Evolutionary conservation across 2,797 vertebrate genomes (phyloP), one percentile per base, ranked within the genome.

Genomic region (Bucorvus abyssinicus): DNA sequence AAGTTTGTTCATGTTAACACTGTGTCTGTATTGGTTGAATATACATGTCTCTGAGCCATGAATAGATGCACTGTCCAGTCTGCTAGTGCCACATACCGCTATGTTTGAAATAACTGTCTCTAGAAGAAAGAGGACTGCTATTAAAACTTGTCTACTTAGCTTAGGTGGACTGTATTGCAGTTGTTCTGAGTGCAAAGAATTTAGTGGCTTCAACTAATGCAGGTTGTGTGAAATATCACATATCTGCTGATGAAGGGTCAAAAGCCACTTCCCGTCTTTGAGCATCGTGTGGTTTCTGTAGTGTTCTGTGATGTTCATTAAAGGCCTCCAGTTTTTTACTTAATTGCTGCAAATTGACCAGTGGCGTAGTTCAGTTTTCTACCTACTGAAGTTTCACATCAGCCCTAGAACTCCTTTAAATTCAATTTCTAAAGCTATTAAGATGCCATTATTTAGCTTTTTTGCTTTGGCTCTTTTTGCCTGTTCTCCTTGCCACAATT

Each of bases 11-110:
- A 7, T 73, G 70, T 84, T 38, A 65, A 61, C 9, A 2, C 18
- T 11, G 0, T 30, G 20, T 36, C 36, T 82, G 13, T 21, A 24
- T 27, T 44, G 27, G 7, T 40, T 73, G 55, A 82, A 34, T 30
- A 60, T 19, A 2, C 1, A 0, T 9, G 4, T 40, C 12, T 50
- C 45, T 84, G 49, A 90, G 53, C 36, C 23, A 22, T 2, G 1
- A 70, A 45, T 74, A 19, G 83, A 45, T 0, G 2, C 27, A 24
- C 64, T 24, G 57, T 16, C 9, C 34, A 10, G 13, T n/a, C 15
- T 68, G 29, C 38, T 29, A 3, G 6, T 59, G 53, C 30, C 23
- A 3, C 1, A 1, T 57, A 26, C 23, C 34, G 8, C 49, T 53
- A 7, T 10, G 11, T 61, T 32, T 52, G 69, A 59, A 83, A 34